Evolutionary conservation across 2,888 invertebrate species (phyloP), one percentile per base, ranked within the genome.

Genomic region (Apoda limacodes): DNA sequence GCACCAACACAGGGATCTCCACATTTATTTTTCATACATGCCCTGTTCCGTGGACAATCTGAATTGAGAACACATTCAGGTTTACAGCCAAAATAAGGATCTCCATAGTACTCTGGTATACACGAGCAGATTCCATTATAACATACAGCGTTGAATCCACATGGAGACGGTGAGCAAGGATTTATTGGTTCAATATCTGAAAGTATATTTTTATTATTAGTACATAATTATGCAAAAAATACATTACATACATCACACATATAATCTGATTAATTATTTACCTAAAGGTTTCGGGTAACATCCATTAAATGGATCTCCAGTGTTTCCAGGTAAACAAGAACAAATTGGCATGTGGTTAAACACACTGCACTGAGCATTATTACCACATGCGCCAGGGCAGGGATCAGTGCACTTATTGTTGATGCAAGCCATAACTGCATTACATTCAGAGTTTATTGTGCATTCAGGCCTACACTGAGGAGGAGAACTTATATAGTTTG

Each of bases 41-140:
- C 88, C 48, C 74, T 85, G 47, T 87, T 72, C 37, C 83, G 68
- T 1, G 85, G 55, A 51, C 92, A 92, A 44, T 92, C 91, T 0
- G 85, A 84, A 59, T 89, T 92, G 4, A 89, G 74, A 20, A 90
- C 82, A 62, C 92, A 92, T 71, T 92, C 92, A 1, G 92, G 92
- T 41, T 89, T 84, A 55, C 92, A 92, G 28, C 86, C 86, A 29
- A 83, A 66, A 50, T 86, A 88, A 9, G 92, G 90, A 63, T 90
- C 87, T 10, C 92, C 92, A 39, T 83, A 83, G 56, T 88, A 90
- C 55, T 88, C 88, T 1, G 85, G 74, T 40, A 88, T 62, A 52
- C 92, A 92, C 5, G 84, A 82, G 56, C 92, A 92, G 17, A 78
- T 55, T n/a, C 87, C 88, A 40, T 85, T 78, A 20, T 78, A 61